Conservation (phyloP, 2,797 vertebrate genomes). For the Protonibea diacanthus region DNA sequence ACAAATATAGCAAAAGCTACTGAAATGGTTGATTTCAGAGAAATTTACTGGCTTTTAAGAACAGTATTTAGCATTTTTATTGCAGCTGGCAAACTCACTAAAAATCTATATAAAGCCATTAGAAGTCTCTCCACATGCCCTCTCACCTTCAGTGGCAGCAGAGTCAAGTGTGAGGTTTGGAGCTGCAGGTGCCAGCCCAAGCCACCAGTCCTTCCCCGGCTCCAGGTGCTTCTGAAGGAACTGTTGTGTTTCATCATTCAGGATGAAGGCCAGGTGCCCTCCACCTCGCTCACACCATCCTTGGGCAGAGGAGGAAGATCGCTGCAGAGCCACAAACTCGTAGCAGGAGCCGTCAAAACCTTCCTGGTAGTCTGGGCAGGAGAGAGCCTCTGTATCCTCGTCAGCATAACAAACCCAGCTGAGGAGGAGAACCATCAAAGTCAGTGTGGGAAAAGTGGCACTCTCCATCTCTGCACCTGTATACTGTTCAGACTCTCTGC, state of each 20-base stretch:
- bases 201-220: conserved; percentile 91
- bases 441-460: conserved; percentile 39
- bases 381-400: conserved; percentile 51
- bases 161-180: conserved; percentile 82
- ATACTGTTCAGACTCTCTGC: conserved; percentile 50
- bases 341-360: conserved; percentile 91
- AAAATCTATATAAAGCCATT: background rate
- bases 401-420: conserved; percentile 57
- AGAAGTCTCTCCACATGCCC: background rate
- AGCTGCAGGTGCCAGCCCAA: conserved; percentile 87
- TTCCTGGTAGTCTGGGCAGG: conserved; percentile 88
- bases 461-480: conserved; percentile 77
- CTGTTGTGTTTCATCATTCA: conserved; percentile 89
- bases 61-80: background rate
- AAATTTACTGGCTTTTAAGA: background rate
- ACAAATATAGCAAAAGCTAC: background rate
- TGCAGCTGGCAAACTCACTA: background rate
- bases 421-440: conserved; percentile 65
- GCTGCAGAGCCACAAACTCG: conserved; percentile 88
- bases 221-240: conserved; percentile 90
- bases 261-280: conserved; percentile 92
- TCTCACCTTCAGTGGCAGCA: conserved; percentile 79
- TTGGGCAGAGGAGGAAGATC: conserved; percentile 88
- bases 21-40: background rate
- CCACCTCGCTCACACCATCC: conserved; percentile 93